phyloP scores from a whole-genome alignment of 2,888 invertebrate genomes.

The Dolichomitus sp. region DNA sequence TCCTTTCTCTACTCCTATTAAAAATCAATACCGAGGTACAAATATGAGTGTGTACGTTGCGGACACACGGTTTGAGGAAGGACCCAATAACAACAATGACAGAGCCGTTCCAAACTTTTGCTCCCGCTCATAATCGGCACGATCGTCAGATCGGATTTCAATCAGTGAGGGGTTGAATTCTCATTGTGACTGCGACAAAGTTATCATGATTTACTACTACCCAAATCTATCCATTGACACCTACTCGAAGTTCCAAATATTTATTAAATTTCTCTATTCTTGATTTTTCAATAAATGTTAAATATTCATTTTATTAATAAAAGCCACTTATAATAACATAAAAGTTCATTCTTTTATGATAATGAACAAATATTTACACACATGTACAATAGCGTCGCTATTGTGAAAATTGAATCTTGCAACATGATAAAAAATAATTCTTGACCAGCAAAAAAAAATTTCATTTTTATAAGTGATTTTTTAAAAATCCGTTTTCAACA shows the following conservation, averaged over 20 bases:
- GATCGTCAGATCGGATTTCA: slow-evolving; percentile 41
- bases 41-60: slow-evolving; percentile 27
- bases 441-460: too few species aligned
- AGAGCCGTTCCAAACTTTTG: background rate
- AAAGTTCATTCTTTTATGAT: too few species aligned
- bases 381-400: too few species aligned
- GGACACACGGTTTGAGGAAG: slow-evolving; percentile 3
- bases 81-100: slow-evolving; percentile 35
- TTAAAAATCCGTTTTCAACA: too few species aligned
- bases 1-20: slow-evolving; percentile 32
- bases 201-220: slow-evolving; percentile 45
- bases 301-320: background rate
- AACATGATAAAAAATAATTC: too few species aligned
- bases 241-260: background rate
- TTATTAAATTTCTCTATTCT: background rate
- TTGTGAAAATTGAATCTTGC: too few species aligned
- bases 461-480: too few species aligned
- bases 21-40: slow-evolving; percentile 54
- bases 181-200: background rate
- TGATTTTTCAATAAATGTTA: background rate
- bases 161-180: slow-evolving; percentile 28
- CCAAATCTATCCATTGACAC: background rate
- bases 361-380: too few species aligned
- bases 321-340: too few species aligned
- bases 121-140: slow-evolving; percentile 29